A percentile compares a stretch with the other conserved stretches of the same genome.
phyloP scores from a whole-genome alignment of 2,888 invertebrate species.

The Dynastes grantii region DNA sequence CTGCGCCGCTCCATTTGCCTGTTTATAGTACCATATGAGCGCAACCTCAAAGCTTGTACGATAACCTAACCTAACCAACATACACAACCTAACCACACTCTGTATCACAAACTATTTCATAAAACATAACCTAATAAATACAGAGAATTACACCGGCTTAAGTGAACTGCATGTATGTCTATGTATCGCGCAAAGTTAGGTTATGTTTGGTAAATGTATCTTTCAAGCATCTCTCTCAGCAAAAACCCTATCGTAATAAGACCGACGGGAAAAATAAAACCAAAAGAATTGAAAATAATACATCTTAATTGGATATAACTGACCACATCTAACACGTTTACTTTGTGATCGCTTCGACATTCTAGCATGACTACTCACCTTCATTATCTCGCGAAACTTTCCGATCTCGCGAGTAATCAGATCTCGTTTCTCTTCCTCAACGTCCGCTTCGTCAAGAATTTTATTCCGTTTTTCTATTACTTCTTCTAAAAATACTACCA shows the following conservation, averaged over 20 bases:
- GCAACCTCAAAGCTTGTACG: conserved; percentile 64
- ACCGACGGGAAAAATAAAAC: conserved; percentile 33
- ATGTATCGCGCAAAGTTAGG: conserved; percentile 22
- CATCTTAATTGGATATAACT: conserved; percentile 35
- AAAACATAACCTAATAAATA: conserved; percentile 42
- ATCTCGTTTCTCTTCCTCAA: conserved; percentile 97
- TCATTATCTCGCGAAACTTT: conserved; percentile 97
- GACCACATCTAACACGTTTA: conserved; percentile 37
- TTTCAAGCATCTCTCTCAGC: conserved; percentile 34
- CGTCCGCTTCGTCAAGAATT: conserved; percentile 87
- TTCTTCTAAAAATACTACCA: conserved; percentile 73
- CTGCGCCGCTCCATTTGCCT: conserved; percentile 71
- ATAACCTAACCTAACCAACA: conserved; percentile 54
- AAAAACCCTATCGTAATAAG: conserved; percentile 40
- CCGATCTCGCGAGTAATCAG: conserved; percentile 97
- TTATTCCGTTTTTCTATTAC: conserved; percentile 78
- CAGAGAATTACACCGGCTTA: not conserved
- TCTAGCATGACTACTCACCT: conserved; percentile 77
- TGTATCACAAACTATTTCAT: conserved; percentile 38
- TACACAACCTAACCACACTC: conserved; percentile 47
- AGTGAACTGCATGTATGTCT: not conserved
- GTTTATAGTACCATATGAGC: conserved; percentile 71
- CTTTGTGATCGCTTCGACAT: conserved; percentile 32
- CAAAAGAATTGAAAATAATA: conserved; percentile 48
- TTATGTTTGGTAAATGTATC: conserved; percentile 44